These are phyloP conservation scores for Teleogryllus oceanicus DNA, from an alignment of 2,888 invertebrate genomes.

Conservation along the genomic window DNA sequence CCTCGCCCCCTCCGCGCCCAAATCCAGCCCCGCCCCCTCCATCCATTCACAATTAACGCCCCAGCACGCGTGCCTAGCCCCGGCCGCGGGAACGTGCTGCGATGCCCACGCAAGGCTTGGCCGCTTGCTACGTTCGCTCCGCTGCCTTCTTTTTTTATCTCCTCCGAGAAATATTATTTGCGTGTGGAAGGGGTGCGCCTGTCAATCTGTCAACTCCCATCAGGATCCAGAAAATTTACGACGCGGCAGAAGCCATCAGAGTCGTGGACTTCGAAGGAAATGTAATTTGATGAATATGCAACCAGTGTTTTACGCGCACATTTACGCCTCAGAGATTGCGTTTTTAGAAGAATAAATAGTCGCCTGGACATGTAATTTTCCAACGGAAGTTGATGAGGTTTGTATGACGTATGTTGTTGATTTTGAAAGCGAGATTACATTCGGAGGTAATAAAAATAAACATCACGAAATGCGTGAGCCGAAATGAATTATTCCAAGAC, in stretches of 20 bases:
- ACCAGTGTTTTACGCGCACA: no score
- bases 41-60: not conserved
- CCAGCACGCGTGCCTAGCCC: not conserved
- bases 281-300: not conserved
- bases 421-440: no score
- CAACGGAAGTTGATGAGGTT: no score
- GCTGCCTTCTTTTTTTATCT: not conserved
- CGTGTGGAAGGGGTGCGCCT: not conserved
- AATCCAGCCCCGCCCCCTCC: not conserved
- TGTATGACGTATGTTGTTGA: no score
- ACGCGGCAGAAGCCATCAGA: not conserved
- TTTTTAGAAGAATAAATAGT: no score
- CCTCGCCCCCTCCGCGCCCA: not conserved
- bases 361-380: no score
- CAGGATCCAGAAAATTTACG: constrained; percentile 4
- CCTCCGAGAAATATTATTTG: not conserved
- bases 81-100: not conserved
- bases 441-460: no score
- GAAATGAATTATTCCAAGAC: no score
- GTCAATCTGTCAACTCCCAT: constrained; percentile 3
- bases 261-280: not conserved
- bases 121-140: not conserved
- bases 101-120: not conserved
- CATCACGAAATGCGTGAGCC: no score
- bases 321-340: no score